Conservation (phyloP, 2,888 invertebrate species). For the Didymodactylos carnosus region DNA sequence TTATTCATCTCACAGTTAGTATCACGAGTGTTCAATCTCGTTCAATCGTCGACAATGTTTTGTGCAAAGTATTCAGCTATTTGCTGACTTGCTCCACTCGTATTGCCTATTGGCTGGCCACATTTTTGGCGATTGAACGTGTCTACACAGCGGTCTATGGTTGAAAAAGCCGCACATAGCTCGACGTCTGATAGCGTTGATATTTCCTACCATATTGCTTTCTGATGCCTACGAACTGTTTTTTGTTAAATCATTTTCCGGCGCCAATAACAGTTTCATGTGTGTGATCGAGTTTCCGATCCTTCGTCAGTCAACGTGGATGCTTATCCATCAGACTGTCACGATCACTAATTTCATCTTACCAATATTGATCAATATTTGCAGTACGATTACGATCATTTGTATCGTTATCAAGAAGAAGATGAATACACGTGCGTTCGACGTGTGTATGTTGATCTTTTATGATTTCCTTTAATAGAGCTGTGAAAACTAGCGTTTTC, state of each 20-base stretch:
- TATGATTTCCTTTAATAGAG: no score
- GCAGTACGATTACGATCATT: not conserved
- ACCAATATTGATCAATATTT: not conserved
- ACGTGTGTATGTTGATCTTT: not conserved
- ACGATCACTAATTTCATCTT: not conserved
- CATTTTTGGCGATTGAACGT: not conserved
- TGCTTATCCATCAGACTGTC: not conserved
- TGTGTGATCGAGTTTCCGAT: not conserved
- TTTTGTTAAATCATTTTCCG: not conserved
- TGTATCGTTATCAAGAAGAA: not conserved
- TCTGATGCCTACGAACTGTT: not conserved
- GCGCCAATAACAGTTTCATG: not conserved
- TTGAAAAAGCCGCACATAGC: not conserved
- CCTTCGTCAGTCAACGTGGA: not conserved
- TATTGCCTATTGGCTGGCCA: not conserved
- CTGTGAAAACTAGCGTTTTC: no score
- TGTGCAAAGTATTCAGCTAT: not conserved
- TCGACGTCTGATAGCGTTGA: not conserved
- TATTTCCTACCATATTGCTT: not conserved
- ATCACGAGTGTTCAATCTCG: not conserved
- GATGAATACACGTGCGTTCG: not conserved
- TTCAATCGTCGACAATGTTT: not conserved
- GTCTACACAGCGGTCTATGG: not conserved
- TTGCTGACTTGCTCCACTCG: not conserved
- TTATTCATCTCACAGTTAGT: not conserved